These are phyloP conservation scores for Pseudois nayaur DNA, from an alignment of 2,113 vertebrate genomes.

Conservation along the genomic window DNA sequence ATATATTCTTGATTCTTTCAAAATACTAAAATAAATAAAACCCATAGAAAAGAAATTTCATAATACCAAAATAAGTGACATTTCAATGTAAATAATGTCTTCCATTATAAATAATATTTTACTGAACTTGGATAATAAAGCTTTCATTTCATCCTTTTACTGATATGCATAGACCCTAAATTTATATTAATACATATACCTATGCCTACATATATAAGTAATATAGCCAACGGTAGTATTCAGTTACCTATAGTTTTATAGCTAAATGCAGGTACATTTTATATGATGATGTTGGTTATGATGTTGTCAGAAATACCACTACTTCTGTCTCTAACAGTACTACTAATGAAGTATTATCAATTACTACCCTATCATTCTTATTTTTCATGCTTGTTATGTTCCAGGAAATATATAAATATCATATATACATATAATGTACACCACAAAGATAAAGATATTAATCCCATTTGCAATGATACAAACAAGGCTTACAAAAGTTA, in stretches of 20 bases:
- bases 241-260: background rate
- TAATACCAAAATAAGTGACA: conserved; percentile 1
- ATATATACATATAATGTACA: background rate
- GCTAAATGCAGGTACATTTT: background rate
- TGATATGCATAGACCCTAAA: background rate
- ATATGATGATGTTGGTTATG: background rate
- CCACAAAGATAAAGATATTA: background rate
- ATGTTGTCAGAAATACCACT: background rate
- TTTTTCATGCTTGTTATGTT: background rate
- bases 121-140: background rate
- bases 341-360: background rate
- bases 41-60: background rate
- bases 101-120: background rate
- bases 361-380: background rate
- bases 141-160: background rate
- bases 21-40: conserved; percentile 30
- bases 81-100: background rate
- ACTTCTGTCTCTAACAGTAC: background rate
- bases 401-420: background rate
- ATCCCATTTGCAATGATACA: background rate
- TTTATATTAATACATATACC: background rate
- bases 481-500: background rate
- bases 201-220: background rate
- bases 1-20: background rate
- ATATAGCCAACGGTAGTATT: background rate